phyloP scores from a whole-genome alignment of 2,113 vertebrate species.

The Saguinus midas region DNA sequence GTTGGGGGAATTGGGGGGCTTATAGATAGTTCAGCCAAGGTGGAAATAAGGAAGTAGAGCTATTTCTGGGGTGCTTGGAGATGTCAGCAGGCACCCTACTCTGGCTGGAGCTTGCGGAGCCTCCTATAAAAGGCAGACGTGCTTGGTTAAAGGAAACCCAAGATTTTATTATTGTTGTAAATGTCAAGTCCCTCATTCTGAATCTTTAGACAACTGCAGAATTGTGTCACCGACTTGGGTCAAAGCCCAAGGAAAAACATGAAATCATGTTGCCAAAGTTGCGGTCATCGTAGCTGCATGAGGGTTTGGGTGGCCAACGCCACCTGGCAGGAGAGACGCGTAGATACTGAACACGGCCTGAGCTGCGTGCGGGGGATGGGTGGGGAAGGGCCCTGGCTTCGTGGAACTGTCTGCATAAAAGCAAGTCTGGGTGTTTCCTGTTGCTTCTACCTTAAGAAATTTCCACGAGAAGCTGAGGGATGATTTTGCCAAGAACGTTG shows the following conservation, averaged over 20 bases:
- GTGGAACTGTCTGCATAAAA: accelerated
- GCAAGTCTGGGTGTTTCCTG: background rate
- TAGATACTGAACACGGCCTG: background rate
- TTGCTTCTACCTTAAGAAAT: background rate
- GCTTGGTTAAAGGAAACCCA: background rate
- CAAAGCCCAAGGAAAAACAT: accelerated
- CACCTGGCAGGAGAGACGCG: accelerated
- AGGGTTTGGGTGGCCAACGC: background rate
- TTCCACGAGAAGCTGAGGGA: accelerated
- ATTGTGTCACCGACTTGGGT: accelerated
- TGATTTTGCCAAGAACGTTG: background rate
- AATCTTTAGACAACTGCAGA: background rate
- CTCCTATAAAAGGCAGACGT: background rate
- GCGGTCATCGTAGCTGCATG: accelerated
- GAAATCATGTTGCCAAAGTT: background rate
- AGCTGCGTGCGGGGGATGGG: accelerated
- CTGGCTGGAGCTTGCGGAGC: too few relatives aligned
- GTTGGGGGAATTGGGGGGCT: background rate
- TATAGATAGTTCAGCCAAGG: background rate
- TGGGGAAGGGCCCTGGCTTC: background rate
- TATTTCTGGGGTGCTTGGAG: accelerated
- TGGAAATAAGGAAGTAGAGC: too few relatives aligned
- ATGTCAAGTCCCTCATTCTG: background rate
- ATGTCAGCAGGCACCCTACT: background rate
- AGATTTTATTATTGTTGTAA: background rate